Evolutionary conservation across 2,113 vertebrate species (phyloP), one percentile per base, ranked within the genome.

Genomic region (Passer montanus): DNA sequence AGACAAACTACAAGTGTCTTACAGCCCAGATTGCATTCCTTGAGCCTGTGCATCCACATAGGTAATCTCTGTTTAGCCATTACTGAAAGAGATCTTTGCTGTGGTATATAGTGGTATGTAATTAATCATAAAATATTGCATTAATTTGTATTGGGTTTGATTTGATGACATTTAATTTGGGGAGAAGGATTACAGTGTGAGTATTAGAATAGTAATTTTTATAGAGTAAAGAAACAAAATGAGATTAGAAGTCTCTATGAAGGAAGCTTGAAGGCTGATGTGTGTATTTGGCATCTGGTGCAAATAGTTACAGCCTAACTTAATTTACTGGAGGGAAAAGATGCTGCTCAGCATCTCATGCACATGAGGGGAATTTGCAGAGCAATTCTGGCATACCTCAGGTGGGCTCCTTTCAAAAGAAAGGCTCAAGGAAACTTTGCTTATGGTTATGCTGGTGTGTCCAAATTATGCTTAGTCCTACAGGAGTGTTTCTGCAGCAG

Each of bases 81-180:
- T 77, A 66, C 35, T 74, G 82, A 77, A 69, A 87, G 46, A 79
- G 50, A 47, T 77, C 53, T 72, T 91, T 91, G 55, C 59, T 70
- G 43, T 68, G 56, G 78, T 72, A 63, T 60, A 64, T 60, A 82
- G 67, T 53, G 37, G 59, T 58, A 81, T 83, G 85, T 93, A 87
- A 84, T 87, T 81, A 95, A 89, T 84, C 70, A 90, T 67, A 89
- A 97, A 89, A 55, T 70, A 68, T 28, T 52, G 15, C 8, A 19
- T 90, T 93, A 77, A 70, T 84, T 88, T 67, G 52, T 67, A 55
- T 66, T 6, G 6, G 33, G 20, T 59, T 67, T 91, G 79, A 90
- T 77, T 77, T 83, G 70, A 63, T 74, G 64, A 41, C 63, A 33
- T 69, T 76, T 67, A 67, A 72, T 88, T 53, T 70, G 41, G 23